Conservation (phyloP, 2,113 vertebrate genomes). For the Turdus rufiventris region DNA sequence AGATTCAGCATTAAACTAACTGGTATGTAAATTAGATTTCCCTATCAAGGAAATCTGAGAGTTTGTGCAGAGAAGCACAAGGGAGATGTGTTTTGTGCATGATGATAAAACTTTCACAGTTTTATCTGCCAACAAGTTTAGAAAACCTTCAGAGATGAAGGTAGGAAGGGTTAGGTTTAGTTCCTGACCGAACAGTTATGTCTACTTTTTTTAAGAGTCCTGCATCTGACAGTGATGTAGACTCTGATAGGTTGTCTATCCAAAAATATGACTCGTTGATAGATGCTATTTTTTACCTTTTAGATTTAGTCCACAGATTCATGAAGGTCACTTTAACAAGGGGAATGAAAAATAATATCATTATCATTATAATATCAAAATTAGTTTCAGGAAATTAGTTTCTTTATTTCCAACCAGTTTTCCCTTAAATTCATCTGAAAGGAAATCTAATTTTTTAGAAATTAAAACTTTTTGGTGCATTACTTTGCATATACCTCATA, state of each 20-base stretch:
- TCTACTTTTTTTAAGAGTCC: not conserved
- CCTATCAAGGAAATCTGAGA: not conserved
- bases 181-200: not conserved
- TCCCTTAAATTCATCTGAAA: not conserved
- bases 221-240: not conserved
- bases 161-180: not conserved
- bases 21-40: not conserved
- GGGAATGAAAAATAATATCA: not conserved
- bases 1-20: not conserved
- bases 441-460: not conserved
- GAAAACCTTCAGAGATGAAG: not conserved
- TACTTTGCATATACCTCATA: not conserved
- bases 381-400: not conserved
- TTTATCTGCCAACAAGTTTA: not conserved
- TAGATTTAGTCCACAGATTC: not conserved
- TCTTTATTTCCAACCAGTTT: slow-evolving; percentile 27
- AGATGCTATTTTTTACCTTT: slow-evolving; percentile 18
- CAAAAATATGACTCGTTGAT: not conserved
- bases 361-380: not conserved
- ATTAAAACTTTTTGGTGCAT: not conserved
- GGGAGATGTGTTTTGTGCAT: not conserved
- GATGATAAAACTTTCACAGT: not conserved
- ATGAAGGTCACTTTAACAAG: not conserved
- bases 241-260: not conserved
- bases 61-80: not conserved